Percentiles rank a stretch among this genome's conserved stretches.
Evolutionary conservation across 2,888 invertebrate genomes (phyloP).

Genomic region (Catonia carolina): DNA sequence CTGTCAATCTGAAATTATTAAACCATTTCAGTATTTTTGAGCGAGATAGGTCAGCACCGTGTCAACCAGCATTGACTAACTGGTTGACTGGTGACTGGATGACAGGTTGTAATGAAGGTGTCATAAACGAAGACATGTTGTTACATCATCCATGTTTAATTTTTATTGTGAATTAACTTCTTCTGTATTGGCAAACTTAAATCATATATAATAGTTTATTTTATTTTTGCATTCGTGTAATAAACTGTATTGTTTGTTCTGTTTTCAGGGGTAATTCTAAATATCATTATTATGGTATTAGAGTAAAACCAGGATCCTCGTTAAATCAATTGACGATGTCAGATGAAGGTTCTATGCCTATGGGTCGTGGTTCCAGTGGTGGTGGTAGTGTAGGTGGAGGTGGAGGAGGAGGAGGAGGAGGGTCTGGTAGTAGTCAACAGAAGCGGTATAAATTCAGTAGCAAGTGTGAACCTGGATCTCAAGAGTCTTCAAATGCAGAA

Average conservation of each 20-base stretch:
- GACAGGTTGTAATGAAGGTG: no score
- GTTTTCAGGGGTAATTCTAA: constrained; percentile 83
- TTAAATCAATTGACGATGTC: constrained; percentile 51
- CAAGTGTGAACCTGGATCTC: constrained; percentile 6
- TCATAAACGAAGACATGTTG: no score
- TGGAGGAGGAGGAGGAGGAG: not conserved
- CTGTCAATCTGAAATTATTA: no score
- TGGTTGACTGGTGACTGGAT: no score
- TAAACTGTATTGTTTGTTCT: constrained; percentile 17
- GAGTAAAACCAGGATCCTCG: constrained; percentile 82
- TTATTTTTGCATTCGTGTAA: no score
- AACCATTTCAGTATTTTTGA: no score
- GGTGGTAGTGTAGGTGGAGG: not conserved
- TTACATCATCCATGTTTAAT: no score
- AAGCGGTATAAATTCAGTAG: constrained; percentile 16
- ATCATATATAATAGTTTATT: no score
- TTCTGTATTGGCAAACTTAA: no score
- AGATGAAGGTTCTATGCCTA: constrained; percentile 45
- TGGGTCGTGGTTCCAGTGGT: not conserved
- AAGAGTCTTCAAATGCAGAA: constrained; percentile 16
- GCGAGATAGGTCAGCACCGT: no score
- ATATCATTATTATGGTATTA: constrained; percentile 99
- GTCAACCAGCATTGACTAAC: no score
- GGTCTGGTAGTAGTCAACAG: not conserved
- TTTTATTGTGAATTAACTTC: no score